These are phyloP conservation scores for Lampris incognitus DNA, from an alignment of 2,113 vertebrate genomes.

Conservation along the genomic window DNA sequence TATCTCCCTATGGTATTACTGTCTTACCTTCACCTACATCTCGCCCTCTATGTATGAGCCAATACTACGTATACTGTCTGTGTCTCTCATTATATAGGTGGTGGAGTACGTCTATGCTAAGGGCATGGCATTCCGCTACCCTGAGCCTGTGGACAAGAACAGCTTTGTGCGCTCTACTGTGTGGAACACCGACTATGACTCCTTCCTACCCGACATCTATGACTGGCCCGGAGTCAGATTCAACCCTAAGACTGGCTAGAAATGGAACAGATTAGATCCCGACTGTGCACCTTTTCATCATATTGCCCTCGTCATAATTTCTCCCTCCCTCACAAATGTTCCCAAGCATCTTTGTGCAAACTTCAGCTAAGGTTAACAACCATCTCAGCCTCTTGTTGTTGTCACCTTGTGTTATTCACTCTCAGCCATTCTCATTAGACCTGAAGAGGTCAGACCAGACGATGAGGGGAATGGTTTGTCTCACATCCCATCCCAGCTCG, in stretches of 20 bases:
- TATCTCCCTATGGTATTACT: background rate
- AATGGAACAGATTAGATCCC: background rate
- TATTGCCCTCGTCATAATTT: slow-evolving; percentile 16
- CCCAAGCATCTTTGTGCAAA: slow-evolving; percentile 16
- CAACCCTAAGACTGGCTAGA: slow-evolving; percentile 72
- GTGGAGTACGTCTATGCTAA: slow-evolving; percentile 92
- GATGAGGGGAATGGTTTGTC: background rate
- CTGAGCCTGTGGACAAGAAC: slow-evolving; percentile 91
- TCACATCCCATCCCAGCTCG: slow-evolving; percentile 15
- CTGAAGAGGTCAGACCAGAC: slow-evolving; percentile 20
- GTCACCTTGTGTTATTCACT: slow-evolving; percentile 13
- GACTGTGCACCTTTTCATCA: slow-evolving; percentile 4
- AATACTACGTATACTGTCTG: background rate
- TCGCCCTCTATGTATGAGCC: background rate
- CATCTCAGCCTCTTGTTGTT: background rate
- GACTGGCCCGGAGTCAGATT: slow-evolving; percentile 88
- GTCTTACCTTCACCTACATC: background rate
- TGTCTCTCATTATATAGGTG: slow-evolving; percentile 79
- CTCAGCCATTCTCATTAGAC: slow-evolving; percentile 19
- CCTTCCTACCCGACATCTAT: slow-evolving; percentile 92
- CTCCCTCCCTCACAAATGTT: slow-evolving; percentile 14
- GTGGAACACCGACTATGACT: slow-evolving; percentile 92
- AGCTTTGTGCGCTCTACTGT: slow-evolving; percentile 85
- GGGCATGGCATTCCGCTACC: slow-evolving; percentile 96
- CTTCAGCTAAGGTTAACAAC: background rate